These are phyloP conservation scores for Hyles vespertilio DNA, from an alignment of 1,140 invertebrate genomes.

Conservation along the genomic window DNA sequence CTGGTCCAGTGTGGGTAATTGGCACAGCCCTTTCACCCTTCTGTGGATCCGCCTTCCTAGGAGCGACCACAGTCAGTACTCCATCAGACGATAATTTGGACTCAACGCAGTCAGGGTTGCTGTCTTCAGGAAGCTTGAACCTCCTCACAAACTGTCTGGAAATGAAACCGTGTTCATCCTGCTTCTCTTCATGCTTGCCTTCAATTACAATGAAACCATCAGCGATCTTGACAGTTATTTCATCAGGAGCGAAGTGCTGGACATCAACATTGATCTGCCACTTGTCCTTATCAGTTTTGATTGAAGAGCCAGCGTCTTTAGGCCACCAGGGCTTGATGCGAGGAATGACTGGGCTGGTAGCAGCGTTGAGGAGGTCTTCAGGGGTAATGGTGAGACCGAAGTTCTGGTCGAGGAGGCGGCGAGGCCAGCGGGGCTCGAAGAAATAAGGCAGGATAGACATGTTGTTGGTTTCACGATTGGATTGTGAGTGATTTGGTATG, in stretches of 20 bases:
- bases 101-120: slow-evolving; percentile 79
- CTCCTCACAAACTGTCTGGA: slow-evolving; percentile 84
- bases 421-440: slow-evolving; percentile 50
- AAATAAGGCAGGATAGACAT: slow-evolving; percentile 56
- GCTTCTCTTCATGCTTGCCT: slow-evolving; percentile 86
- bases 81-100: slow-evolving; percentile 86
- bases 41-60: slow-evolving; percentile 54
- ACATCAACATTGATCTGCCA: slow-evolving; percentile 88
- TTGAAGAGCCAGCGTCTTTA: slow-evolving; percentile 40
- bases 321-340: slow-evolving; percentile 48
- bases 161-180: slow-evolving; percentile 85
- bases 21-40: slow-evolving; percentile 60
- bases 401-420: slow-evolving; percentile 52
- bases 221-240: slow-evolving; percentile 88
- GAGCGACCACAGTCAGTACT: slow-evolving; percentile 81
- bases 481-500: slow-evolving; percentile 28
- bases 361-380: slow-evolving; percentile 44
- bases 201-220: slow-evolving; percentile 82
- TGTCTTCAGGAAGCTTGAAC: slow-evolving; percentile 83
- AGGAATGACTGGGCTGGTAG: slow-evolving; percentile 41
- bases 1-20: slow-evolving; percentile 55
- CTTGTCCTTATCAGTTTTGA: slow-evolving; percentile 60
- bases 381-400: slow-evolving; percentile 56
- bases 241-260: slow-evolving; percentile 89
- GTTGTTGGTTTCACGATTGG: slow-evolving; percentile 22